phyloP scores from a whole-genome alignment of 2,888 invertebrate genomes.

The Morpho deidamia region DNA sequence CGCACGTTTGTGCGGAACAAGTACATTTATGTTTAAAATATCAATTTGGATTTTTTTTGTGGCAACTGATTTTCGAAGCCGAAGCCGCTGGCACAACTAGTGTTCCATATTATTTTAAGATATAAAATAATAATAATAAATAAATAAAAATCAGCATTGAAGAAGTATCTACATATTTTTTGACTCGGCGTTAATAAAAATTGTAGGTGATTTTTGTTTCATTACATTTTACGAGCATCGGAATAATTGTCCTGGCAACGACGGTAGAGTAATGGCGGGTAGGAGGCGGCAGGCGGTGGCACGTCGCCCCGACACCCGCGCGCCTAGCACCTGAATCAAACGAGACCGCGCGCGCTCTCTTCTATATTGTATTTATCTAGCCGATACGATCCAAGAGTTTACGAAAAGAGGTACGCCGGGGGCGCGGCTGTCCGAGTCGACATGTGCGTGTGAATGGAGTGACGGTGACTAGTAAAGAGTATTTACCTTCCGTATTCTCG shows the following conservation, averaged over 20 bases:
- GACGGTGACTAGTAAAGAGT: conserved; percentile 41
- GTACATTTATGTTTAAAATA: too few species aligned
- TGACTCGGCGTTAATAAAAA: too few species aligned
- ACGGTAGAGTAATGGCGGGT: conserved; percentile 10
- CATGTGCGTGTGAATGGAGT: conserved; percentile 73
- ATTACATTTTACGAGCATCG: conserved; percentile 9
- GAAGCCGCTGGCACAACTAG: too few species aligned
- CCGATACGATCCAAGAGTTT: conserved; percentile 27
- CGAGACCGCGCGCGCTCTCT: conserved; percentile 60
- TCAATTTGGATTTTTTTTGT: too few species aligned
- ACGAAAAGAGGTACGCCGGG: conserved; percentile 65
- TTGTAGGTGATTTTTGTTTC: background rate
- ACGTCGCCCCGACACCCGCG: conserved; percentile 62
- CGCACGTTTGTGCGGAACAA: too few species aligned
- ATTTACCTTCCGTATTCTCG: conserved; percentile 70
- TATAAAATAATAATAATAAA: too few species aligned
- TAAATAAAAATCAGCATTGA: too few species aligned
- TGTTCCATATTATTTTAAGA: too few species aligned
- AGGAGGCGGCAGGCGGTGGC: conserved; percentile 18
- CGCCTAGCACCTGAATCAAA: conserved; percentile 56
- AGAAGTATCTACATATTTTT: too few species aligned
- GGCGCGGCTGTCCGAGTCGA: conserved; percentile 77
- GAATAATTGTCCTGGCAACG: background rate
- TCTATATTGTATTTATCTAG: conserved; percentile 24
- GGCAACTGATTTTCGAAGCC: too few species aligned